Evolutionary conservation across 2,797 vertebrate species (phyloP).

Genomic region (Dryobates pubescens): DNA sequence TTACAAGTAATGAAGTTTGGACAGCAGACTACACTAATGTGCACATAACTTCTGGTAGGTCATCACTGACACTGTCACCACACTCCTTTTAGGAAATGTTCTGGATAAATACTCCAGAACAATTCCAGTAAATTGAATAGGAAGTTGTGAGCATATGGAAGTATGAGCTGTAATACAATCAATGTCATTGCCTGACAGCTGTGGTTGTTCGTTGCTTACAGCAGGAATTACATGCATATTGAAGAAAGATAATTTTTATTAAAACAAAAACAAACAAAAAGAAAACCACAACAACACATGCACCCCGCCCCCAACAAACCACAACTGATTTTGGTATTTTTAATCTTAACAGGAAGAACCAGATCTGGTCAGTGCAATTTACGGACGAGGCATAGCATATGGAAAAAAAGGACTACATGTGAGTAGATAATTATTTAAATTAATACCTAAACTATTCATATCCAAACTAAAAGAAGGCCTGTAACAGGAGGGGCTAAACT

Average conservation of each 20-base stretch:
- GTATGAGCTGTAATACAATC: not conserved
- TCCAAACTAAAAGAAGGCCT: not conserved
- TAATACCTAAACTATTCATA: not conserved
- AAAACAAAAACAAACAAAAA: not conserved
- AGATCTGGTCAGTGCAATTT: slow-evolving; percentile 96
- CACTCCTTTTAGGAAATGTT: not conserved
- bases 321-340: slow-evolving; percentile 53
- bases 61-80: not conserved
- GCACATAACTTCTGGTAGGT: not conserved
- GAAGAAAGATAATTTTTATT: not conserved
- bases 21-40: not conserved
- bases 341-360: slow-evolving; percentile 86
- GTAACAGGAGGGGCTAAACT: not conserved
- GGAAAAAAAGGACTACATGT: slow-evolving; percentile 97
- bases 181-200: not conserved
- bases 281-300: too few relatives aligned
- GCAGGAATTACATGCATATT: not conserved
- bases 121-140: not conserved
- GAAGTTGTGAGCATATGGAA: not conserved
- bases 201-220: not conserved
- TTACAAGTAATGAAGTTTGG: not conserved
- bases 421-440: slow-evolving; percentile 66
- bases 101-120: not conserved
- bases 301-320: too few relatives aligned
- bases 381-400: slow-evolving; percentile 95